Evolutionary conservation across 1,140 invertebrate genomes (phyloP).

Genomic region (Hormaphis cornu): DNA sequence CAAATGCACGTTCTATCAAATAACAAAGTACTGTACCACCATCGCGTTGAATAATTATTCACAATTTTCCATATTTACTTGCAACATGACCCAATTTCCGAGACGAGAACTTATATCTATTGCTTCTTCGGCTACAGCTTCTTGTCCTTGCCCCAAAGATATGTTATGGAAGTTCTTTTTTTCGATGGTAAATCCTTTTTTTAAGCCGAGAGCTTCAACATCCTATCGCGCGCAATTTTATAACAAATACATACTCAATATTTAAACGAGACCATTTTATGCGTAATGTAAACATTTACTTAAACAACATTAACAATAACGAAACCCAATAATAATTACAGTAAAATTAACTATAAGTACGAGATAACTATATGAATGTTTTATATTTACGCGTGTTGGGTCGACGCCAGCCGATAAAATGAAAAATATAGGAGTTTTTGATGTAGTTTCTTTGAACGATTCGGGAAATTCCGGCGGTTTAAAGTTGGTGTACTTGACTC

Average conservation of each 20-base stretch:
- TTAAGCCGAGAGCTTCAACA: conserved; percentile 67
- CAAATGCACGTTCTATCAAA: conserved; percentile 75
- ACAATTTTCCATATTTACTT: conserved; percentile 43
- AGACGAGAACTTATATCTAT: conserved; percentile 64
- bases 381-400: conserved; percentile 63
- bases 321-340: no score
- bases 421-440: conserved; percentile 83
- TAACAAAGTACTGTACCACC: not conserved
- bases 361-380: no score
- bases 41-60: not conserved
- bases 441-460: conserved; percentile 76
- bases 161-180: conserved; percentile 84
- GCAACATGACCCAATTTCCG: conserved; percentile 88
- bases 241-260: no score
- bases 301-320: no score
- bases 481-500: conserved; percentile 70
- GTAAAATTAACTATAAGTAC: no score
- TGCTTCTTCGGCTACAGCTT: conserved; percentile 76
- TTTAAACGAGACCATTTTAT: no score
- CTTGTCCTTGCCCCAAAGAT: conserved; percentile 89
- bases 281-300: no score
- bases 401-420: conserved; percentile 91
- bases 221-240: no score
- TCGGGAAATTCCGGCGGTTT: conserved; percentile 68
- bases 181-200: conserved; percentile 71